Base-by-base conservation (phyloP, 1,140 invertebrate species). In the Danaus plexippus region DNA sequence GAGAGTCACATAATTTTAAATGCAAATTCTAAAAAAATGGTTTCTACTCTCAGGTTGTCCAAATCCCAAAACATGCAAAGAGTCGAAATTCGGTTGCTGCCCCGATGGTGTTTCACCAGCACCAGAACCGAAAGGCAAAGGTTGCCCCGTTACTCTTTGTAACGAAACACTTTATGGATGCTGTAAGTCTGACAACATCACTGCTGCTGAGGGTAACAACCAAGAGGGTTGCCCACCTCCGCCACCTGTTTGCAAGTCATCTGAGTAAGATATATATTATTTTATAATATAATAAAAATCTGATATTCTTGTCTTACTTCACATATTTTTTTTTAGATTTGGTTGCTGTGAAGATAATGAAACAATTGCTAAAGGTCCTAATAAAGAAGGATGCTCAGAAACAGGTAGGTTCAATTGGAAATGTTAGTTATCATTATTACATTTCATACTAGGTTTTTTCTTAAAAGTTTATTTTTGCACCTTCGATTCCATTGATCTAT, bases 61-160 rank as follows among this genome's bases (percentile, higher is more conserved):
- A 0, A 91, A 87, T 59, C 90, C 90, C 0, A 88, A 92, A 61
- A 96, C 94, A 0, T 96, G 94, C 63, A 89, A 90, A 63, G 96
- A 96, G 47, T 93, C 95, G 0, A 90, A 92, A 69, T 94, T 90
- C 72, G 95, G 96, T 5, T 98, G 97, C 85, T 98, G 97, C 78
- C 88, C 91, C 9, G 97, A 98, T 82, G 94, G 92, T 1, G 91
- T 97, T 0, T 96, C 96, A 0, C 90, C 94, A 6, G 95, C 96
- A 0, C 73, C 87, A 45, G 96, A 95, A 8, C 85, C 89, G 0
- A 89, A 94, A 11, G 87, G 90, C 15, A 88, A 92, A 75, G 95
- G 93, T 6, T 98, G 97, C 79, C 94, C 95, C 4, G 80, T 90
- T 11, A 86, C 90, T 3, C 89, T 90, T 10, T 97, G 96, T 69